A percentile compares a stretch with the other conserved stretches of the same genome.
Conservation (phyloP, 2,888 invertebrate genomes). For the Xylocampa areola region DNA sequence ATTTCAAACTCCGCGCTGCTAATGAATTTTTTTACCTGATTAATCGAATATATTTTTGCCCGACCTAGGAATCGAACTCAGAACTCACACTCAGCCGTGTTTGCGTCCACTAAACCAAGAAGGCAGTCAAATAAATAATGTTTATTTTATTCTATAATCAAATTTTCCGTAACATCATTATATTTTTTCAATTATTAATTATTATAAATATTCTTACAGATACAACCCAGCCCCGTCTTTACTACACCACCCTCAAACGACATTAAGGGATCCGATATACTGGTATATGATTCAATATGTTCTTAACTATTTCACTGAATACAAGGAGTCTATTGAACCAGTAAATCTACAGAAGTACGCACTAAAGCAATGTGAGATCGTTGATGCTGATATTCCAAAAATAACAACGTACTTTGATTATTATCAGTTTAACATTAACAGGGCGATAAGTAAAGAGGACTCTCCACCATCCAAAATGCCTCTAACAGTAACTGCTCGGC, state of each 20-base stretch:
- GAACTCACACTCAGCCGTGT: no score
- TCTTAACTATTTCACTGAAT: conserved; percentile 76
- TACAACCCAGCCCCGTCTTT: conserved; percentile 82
- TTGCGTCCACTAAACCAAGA: no score
- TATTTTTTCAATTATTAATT: background rate
- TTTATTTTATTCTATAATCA: no score
- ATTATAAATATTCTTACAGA: conserved; percentile 64
- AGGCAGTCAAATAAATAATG: no score
- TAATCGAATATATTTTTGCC: no score
- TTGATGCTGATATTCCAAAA: conserved; percentile 67
- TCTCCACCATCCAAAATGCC: conserved; percentile 49
- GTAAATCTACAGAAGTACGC: conserved; percentile 72
- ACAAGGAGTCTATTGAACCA: conserved; percentile 70
- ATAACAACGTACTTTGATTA: conserved; percentile 77
- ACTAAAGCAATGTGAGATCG: conserved; percentile 70
- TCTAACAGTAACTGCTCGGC: conserved; percentile 70
- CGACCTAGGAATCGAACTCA: no score
- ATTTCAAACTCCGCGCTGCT: no score
- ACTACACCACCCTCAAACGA: conserved; percentile 81
- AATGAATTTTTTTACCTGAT: no score
- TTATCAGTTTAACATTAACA: conserved; percentile 74
- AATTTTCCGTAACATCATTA: no score
- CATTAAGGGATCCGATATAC: conserved; percentile 79
- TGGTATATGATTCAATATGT: conserved; percentile 77
- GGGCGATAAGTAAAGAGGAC: conserved; percentile 61